These are phyloP conservation scores for Nycticorax nycticorax DNA, from an alignment of 2,113 vertebrate species.

Conservation along the genomic window DNA sequence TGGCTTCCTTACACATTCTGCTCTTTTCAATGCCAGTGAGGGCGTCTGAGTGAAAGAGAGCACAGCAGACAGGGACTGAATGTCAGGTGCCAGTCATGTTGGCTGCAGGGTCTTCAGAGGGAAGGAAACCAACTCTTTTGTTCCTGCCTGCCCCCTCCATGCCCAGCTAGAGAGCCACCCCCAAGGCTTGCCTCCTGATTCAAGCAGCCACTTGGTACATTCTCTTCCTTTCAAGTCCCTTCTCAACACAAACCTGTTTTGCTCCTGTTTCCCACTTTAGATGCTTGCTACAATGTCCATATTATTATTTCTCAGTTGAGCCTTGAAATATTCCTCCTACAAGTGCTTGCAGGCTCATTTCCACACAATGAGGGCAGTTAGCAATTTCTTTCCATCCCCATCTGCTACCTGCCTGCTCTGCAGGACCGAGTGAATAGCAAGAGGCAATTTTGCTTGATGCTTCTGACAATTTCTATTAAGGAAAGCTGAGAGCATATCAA, in stretches of 20 bases:
- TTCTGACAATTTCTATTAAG: slow-evolving; percentile 46
- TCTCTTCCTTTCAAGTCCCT: background rate
- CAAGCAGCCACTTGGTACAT: background rate
- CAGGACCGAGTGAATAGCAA: background rate
- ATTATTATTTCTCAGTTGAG: slow-evolving; percentile 19
- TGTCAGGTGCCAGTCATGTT: slow-evolving; percentile 20
- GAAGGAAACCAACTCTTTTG: background rate
- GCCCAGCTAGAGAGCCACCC: background rate
- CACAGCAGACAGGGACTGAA: background rate
- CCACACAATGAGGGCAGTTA: slow-evolving; percentile 27
- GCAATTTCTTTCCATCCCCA: slow-evolving; percentile 35
- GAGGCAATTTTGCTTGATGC: slow-evolving; percentile 30
- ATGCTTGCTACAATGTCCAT: background rate
- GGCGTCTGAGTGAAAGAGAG: background rate
- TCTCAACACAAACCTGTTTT: background rate
- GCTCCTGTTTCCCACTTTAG: slow-evolving; percentile 15
- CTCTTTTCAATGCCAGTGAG: background rate
- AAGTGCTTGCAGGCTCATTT: slow-evolving; percentile 33
- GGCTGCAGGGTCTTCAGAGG: background rate
- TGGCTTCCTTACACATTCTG: slow-evolving; percentile 8
- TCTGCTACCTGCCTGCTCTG: slow-evolving; percentile 57
- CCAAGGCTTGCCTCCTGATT: background rate
- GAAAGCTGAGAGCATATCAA: slow-evolving; percentile 41
- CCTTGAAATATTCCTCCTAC: background rate
- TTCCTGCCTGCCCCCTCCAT: background rate